Evolutionary conservation across 2,888 invertebrate genomes (phyloP).

Genomic region (Therioaphis trifolii): DNA sequence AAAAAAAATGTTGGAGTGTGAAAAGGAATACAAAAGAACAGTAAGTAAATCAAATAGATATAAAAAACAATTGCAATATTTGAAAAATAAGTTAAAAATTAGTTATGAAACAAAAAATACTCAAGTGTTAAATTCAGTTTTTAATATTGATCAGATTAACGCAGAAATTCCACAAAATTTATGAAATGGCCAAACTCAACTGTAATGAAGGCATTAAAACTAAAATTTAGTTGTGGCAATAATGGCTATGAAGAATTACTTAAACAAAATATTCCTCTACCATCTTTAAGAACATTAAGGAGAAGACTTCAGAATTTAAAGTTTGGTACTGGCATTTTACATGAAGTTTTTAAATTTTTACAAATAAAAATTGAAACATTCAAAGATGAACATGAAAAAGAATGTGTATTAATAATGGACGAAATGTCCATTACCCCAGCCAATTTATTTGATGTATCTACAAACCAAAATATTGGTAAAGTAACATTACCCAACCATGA

Average conservation of each 20-base stretch:
- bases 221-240: constrained; percentile 16
- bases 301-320: too few species aligned
- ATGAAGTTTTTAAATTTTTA: too few species aligned
- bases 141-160: not conserved
- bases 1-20: too few species aligned
- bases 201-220: not conserved
- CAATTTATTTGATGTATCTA: not conserved
- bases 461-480: not conserved
- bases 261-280: constrained; percentile 15
- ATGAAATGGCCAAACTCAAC: not conserved
- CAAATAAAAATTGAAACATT: constrained; percentile 16
- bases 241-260: constrained; percentile 29
- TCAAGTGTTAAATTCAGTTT: not conserved
- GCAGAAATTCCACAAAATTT: not conserved
- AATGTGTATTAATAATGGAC: constrained; percentile 18
- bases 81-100: not conserved
- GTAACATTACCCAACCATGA: constrained; percentile 22
- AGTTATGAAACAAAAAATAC: not conserved
- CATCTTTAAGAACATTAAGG: too few species aligned
- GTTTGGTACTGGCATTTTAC: too few species aligned
- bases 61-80: not conserved
- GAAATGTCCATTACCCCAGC: constrained; percentile 35
- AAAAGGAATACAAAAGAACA: too few species aligned
- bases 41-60: too few species aligned
- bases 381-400: constrained; percentile 16